phyloP scores from a whole-genome alignment of 2,888 invertebrate species.

The Silvanus unidentatus region DNA sequence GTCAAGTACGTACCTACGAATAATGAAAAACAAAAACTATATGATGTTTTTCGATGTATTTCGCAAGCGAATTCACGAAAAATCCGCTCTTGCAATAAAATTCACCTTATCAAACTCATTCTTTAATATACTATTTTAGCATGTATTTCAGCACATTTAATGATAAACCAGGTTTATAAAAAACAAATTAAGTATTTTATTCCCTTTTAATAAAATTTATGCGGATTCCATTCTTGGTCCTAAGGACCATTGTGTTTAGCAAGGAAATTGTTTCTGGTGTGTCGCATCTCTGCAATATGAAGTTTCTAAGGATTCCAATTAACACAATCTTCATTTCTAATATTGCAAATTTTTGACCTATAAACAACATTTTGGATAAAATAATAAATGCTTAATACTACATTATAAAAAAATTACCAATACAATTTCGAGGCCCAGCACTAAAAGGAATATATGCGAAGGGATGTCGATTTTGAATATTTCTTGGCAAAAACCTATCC shows the following conservation, averaged over 20 bases:
- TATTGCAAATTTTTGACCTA: slow-evolving; percentile 64
- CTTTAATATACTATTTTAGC: too few relatives aligned
- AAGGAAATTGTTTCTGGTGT: slow-evolving; percentile 45
- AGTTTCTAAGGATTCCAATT: slow-evolving; percentile 51
- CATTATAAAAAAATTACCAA: slow-evolving; percentile 42
- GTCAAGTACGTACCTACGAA: too few relatives aligned
- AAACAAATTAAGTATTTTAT: too few relatives aligned
- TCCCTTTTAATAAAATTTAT: slow-evolving; percentile 1
- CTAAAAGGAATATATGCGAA: slow-evolving; percentile 63
- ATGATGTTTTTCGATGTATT: too few relatives aligned
- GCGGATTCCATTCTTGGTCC: slow-evolving; percentile 41
- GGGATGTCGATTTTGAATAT: slow-evolving; percentile 51
- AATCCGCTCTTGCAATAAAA: too few relatives aligned
- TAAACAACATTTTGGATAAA: slow-evolving; percentile 22
- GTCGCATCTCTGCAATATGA: slow-evolving; percentile 49
- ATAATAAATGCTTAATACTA: background rate
- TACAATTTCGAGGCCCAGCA: slow-evolving; percentile 63
- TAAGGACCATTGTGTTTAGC: slow-evolving; percentile 48
- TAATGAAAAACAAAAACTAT: too few relatives aligned
- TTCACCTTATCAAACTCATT: too few relatives aligned
- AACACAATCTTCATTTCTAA: slow-evolving; percentile 56
- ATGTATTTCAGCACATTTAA: too few relatives aligned
- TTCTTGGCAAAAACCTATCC: slow-evolving; percentile 63
- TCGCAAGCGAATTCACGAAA: too few relatives aligned
- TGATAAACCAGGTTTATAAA: too few relatives aligned